phyloP scores from a whole-genome alignment of 1,140 invertebrate species.

The Cardiocondyla obscurior region DNA sequence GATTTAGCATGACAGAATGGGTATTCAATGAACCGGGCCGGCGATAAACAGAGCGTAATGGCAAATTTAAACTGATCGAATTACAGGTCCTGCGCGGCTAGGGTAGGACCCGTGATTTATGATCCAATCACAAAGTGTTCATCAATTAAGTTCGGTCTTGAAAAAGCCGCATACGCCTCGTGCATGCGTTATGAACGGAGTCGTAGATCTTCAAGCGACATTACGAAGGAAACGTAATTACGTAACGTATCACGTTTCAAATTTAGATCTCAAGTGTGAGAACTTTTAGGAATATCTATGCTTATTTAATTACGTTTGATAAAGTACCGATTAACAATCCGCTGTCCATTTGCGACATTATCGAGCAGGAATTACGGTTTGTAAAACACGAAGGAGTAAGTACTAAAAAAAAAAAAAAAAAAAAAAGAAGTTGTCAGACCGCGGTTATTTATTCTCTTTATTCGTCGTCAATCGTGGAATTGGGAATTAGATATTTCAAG shows the following conservation, averaged over 20 bases:
- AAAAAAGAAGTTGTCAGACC: too few relatives aligned
- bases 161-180: not conserved
- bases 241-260: not conserved
- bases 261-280: not conserved
- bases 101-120: not conserved
- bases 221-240: not conserved
- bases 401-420: not conserved
- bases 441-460: too few relatives aligned
- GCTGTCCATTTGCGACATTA: not conserved
- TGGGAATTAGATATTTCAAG: not conserved
- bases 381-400: not conserved
- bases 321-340: not conserved
- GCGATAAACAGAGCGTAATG: constrained; percentile 25
- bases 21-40: too few relatives aligned
- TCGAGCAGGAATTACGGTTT: not conserved
- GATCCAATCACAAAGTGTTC: constrained; percentile 16
- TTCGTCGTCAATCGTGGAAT: not conserved
- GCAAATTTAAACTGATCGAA: constrained; percentile 30
- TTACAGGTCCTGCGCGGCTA: not conserved
- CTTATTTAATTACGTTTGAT: not conserved
- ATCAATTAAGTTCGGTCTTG: too few relatives aligned
- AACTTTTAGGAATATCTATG: not conserved
- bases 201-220: not conserved
- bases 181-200: not conserved
- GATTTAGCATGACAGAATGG: not conserved